Base-by-base conservation (phyloP, 2,888 invertebrate species). In the Trisateles emortualis region DNA sequence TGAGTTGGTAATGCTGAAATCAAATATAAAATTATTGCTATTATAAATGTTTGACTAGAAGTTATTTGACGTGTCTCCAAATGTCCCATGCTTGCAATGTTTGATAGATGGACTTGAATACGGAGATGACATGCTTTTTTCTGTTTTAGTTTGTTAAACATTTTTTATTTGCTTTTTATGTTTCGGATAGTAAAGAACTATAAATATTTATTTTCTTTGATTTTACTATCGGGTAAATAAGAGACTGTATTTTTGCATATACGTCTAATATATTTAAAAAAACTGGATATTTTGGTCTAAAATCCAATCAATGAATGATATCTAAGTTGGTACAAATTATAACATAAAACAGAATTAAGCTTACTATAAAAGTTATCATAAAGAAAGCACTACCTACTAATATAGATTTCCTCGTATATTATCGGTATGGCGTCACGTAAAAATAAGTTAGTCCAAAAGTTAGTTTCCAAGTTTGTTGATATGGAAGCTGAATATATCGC, bases 61-160 rank as follows among this genome's bases (percentile, higher is more conserved):
- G 74, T 66, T 78, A 78, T 84, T 80, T 81, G 84, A 83, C 82
- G 76, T 74, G 66, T 76, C 69, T 68, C 69, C 76, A 64, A 70
- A 72, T 79, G 74, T 77, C 74, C 69, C 61, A 66, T 60, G 73
- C 72, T 70, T 61, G 72, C 73, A 50, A 49, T 58, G 65, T 73
- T 81, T 86, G 86, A 88, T 84, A 77, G 81, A 87, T 88, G 81
- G 75, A 76, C 64, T 62, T 75, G 80, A 83, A 75, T 65, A 48
- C 76, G 24, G 29, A 77, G 79, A 80, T 87, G 87, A 86, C 87
- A 87, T 81, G 86, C 83, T 75, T 79, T n/a, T 77, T 84, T 53
- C 5, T 11, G 70, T 52, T 61, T 64, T 72, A 63, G 64, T 64
- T 74, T 73, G 74, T 72, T 78, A 69, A 76, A 11, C 32, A 22